Evolutionary conservation across 2,888 invertebrate genomes (phyloP).

Genomic region (Papilio gigon): DNA sequence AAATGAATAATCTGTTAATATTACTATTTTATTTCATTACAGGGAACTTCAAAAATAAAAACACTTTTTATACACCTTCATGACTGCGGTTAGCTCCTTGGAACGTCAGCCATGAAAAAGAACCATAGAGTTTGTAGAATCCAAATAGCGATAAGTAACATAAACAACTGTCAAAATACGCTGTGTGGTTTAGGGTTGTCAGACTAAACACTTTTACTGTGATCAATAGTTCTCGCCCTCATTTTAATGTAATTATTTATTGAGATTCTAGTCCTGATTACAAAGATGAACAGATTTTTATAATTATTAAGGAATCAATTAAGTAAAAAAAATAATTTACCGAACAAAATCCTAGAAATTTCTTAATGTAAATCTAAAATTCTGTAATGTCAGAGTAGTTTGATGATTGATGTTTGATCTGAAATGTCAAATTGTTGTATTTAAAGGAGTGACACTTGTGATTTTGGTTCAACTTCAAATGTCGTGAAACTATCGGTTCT

Average conservation of each 20-base stretch:
- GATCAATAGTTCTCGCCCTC: not conserved
- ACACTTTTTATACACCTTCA: slow-evolving; percentile 74
- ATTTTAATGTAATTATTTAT: not conserved
- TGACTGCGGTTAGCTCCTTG: slow-evolving; percentile 73
- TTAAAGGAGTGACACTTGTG: slow-evolving; percentile 15
- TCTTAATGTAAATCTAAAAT: no score
- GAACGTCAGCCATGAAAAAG: slow-evolving; percentile 83
- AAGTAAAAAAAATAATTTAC: not conserved
- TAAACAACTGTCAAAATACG: slow-evolving; percentile 26
- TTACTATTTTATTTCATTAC: slow-evolving; percentile 21
- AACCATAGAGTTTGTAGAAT: slow-evolving; percentile 55
- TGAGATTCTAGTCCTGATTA: not conserved
- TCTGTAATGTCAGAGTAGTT: not conserved
- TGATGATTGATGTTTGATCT: not conserved
- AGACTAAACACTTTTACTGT: not conserved
- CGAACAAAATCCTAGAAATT: not conserved
- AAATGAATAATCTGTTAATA: not conserved
- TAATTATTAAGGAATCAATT: not conserved
- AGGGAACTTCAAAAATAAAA: slow-evolving; percentile 52
- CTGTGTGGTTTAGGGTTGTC: not conserved
- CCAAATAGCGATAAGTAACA: slow-evolving; percentile 39
- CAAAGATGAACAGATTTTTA: not conserved
- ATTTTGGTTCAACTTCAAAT: slow-evolving; percentile 13
- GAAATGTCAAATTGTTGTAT: slow-evolving; percentile 7
- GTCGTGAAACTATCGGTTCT: slow-evolving; percentile 15